Base-by-base conservation (phyloP, 2,113 vertebrate species). In the Perognathus longimembris region DNA sequence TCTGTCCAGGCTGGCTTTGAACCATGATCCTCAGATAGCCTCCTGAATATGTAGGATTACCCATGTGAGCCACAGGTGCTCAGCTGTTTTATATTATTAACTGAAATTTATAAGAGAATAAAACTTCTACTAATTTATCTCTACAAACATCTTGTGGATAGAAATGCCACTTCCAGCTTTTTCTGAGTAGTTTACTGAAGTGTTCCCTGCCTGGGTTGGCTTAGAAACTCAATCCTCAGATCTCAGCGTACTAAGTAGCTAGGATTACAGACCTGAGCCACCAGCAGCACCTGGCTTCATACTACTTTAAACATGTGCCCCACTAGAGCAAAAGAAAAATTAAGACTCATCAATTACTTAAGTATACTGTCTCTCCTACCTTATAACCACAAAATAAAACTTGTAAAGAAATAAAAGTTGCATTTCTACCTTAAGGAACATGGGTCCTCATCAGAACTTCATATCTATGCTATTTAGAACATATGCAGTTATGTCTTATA, bases 401-500 rank as follows among this genome's bases (percentile, higher is more conserved):
- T 74, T 86, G 45, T 21, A 74, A 74, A 89, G 76, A 32, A 92
- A 88, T 73, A 45, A 82, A 91, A 67, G 26, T 6, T 71, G 12
- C 20, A 75, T 78, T 78, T 57, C 76, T 79, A 45, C 76, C 94
- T 75, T 88, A 38, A 85, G 36, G 80, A 94, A 18, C 80, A 90
- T 7, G 9, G 40, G 22, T 54, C 15, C 42, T 86, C 54, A 86
- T 54, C 63, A 83, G 57, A 30, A 85, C 45, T 71, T 67, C 61
- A 69, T 38, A 67, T 54, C 34, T 32, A 20, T 69, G 50, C 45
- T 50, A 67, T 59, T 90, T 32, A 50, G 64, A 64, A 86, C 59
- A 89, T 0, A 45, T 45, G 45, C 45, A 45, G 45, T 45, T 45
- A 45, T 10, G 45, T 45, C 45, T 45, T 45, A 45, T 45, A 45